A percentile compares a stretch with the other conserved stretches of the same genome.
Evolutionary conservation across 2,888 invertebrate species (phyloP).

Genomic region (Plutella xylostella): DNA sequence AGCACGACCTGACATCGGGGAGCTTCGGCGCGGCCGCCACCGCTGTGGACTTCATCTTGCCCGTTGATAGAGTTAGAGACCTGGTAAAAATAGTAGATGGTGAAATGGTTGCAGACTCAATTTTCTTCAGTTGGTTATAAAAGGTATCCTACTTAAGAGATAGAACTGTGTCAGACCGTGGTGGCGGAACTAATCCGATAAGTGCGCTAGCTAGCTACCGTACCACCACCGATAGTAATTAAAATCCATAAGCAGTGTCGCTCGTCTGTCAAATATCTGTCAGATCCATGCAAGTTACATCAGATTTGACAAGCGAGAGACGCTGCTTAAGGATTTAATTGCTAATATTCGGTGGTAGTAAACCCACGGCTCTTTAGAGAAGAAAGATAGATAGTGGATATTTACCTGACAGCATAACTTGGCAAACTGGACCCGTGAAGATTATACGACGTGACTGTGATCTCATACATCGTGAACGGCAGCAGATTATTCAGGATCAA

Average conservation of each 20-base stretch:
- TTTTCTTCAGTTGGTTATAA: neutral
- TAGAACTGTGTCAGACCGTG: no score
- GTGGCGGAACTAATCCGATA: no score
- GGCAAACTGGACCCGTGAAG: conserved; percentile 82
- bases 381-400: no score
- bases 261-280: no score
- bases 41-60: conserved; percentile 69
- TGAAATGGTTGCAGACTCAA: neutral
- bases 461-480: conserved; percentile 87
- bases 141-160: no score
- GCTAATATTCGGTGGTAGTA: no score
- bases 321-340: no score
- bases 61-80: conserved; percentile 76
- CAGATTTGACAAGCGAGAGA: no score
- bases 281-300: no score
- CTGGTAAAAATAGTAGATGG: conserved; percentile 23
- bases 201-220: neutral
- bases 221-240: neutral
- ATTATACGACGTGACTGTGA: conserved; percentile 79
- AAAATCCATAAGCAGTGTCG: neutral
- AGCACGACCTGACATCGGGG: conserved; percentile 82
- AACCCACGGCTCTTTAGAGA: no score
- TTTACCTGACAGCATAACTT: conserved; percentile 75
- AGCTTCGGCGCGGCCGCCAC: conserved; percentile 74
- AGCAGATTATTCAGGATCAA: conserved; percentile 73